These are phyloP conservation scores for Nasonia oneida DNA, from an alignment of 2,888 invertebrate genomes.

Conservation along the genomic window DNA sequence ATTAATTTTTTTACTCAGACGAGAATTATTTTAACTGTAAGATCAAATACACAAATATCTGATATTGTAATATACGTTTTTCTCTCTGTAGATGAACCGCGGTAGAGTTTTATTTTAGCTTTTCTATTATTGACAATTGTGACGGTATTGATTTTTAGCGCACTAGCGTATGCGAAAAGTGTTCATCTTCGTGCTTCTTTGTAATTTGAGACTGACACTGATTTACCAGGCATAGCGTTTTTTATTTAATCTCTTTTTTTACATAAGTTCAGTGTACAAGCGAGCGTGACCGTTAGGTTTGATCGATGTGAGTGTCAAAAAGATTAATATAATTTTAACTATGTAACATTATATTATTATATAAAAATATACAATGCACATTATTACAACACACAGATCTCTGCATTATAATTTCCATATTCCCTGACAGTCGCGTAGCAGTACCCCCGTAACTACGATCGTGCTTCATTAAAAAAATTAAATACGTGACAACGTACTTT, in stretches of 20 bases:
- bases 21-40: background rate
- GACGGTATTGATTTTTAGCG: constrained; percentile 17
- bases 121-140: constrained; percentile 7
- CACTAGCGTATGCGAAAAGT: background rate
- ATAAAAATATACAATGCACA: constrained; percentile 63
- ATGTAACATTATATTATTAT: constrained; percentile 58
- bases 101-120: constrained; percentile 3
- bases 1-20: constrained; percentile 20
- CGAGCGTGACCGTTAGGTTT: constrained; percentile 46
- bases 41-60: constrained; percentile 30
- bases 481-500: constrained; percentile 24
- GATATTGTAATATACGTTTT: constrained; percentile 35
- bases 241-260: constrained; percentile 58
- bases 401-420: constrained; percentile 38
- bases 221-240: constrained; percentile 57
- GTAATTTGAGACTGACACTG: constrained; percentile 56
- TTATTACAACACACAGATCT: constrained; percentile 52
- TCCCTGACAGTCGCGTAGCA: constrained; percentile 25
- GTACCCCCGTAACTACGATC: background rate
- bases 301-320: constrained; percentile 53
- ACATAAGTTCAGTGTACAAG: constrained; percentile 57
- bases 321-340: constrained; percentile 55
- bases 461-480: constrained; percentile 12
- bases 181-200: constrained; percentile 25
- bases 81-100: constrained; percentile 22